Evolutionary conservation across 2,113 vertebrate genomes (phyloP).

Genomic region (Benthochromis sp.): DNA sequence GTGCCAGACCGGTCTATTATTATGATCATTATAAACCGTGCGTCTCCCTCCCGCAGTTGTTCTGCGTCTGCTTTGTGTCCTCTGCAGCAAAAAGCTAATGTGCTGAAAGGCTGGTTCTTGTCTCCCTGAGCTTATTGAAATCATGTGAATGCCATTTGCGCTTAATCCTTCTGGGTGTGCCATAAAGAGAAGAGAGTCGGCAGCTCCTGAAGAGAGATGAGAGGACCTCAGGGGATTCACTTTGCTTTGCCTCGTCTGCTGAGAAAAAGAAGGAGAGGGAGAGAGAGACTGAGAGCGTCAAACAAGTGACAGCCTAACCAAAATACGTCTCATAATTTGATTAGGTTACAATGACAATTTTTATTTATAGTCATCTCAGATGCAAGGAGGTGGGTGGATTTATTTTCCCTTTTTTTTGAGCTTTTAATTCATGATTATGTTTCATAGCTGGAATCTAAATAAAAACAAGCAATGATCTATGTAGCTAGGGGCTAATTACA

Average conservation of each 20-base stretch:
- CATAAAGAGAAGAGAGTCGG: constrained; percentile 65
- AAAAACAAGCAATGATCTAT: constrained; percentile 44
- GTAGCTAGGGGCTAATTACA: constrained; percentile 63
- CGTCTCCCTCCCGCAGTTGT: constrained; percentile 22
- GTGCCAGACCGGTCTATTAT: constrained; percentile 56
- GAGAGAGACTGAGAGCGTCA: constrained; percentile 35
- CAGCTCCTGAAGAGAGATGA: constrained; percentile 72
- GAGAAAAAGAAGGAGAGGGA: constrained; percentile 42
- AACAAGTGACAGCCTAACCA: constrained; percentile 68
- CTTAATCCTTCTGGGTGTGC: constrained; percentile 69
- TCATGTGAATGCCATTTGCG: constrained; percentile 73
- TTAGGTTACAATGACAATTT: constrained; percentile 74
- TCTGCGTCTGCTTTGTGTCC: constrained; percentile 68
- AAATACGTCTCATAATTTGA: constrained; percentile 72
- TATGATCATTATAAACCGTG: constrained; percentile 55
- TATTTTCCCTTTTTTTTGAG: constrained; percentile 8
- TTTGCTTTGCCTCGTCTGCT: constrained; percentile 53
- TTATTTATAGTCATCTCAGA: constrained; percentile 73
- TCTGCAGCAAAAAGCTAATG: constrained; percentile 67
- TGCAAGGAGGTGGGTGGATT: constrained; percentile 25
- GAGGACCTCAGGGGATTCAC: constrained; percentile 73
- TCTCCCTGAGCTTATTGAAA: constrained; percentile 69
- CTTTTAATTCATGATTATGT: constrained; percentile 53
- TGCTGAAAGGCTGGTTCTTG: constrained; percentile 70
- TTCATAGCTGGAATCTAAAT: constrained; percentile 40